A percentile compares a stretch with the other conserved stretches of the same genome.
Conservation (phyloP, 2,113 vertebrate species). For the Oceanodroma tethys region DNA sequence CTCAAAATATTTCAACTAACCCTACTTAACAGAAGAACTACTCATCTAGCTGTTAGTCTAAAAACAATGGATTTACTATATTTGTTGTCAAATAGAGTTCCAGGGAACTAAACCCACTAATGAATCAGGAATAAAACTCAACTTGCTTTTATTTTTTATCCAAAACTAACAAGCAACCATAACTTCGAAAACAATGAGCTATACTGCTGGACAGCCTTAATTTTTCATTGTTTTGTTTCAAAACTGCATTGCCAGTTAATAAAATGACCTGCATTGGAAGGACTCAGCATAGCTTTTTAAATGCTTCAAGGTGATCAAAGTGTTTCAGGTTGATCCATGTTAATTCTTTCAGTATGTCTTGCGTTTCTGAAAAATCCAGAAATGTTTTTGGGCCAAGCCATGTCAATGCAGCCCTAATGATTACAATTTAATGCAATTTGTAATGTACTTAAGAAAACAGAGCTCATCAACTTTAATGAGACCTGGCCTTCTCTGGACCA, state of each 20-base stretch:
- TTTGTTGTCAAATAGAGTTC: neutral
- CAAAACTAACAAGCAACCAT: neutral
- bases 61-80: slow-evolving; percentile 10
- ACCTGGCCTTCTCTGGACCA: neutral
- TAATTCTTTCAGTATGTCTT: slow-evolving; percentile 9
- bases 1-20: neutral
- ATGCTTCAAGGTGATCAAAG: slow-evolving; percentile 8
- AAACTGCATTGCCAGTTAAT: neutral
- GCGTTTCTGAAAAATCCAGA: neutral
- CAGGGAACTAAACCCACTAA: neutral
- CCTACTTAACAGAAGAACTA: neutral
- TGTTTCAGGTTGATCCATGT: neutral
- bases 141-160: slow-evolving; percentile 28
- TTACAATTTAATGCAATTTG: neutral
- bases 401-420: neutral
- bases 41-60: neutral
- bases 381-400: neutral
- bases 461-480: neutral
- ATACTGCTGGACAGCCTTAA: neutral
- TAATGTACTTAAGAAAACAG: neutral
- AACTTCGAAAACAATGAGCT: slow-evolving; percentile 16
- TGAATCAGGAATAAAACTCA: neutral
- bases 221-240: slow-evolving; percentile 9
- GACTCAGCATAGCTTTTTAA: neutral
- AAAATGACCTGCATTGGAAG: neutral